Evolutionary conservation across 2,888 invertebrate genomes (phyloP).

Genomic region (Chalcis sispes): DNA sequence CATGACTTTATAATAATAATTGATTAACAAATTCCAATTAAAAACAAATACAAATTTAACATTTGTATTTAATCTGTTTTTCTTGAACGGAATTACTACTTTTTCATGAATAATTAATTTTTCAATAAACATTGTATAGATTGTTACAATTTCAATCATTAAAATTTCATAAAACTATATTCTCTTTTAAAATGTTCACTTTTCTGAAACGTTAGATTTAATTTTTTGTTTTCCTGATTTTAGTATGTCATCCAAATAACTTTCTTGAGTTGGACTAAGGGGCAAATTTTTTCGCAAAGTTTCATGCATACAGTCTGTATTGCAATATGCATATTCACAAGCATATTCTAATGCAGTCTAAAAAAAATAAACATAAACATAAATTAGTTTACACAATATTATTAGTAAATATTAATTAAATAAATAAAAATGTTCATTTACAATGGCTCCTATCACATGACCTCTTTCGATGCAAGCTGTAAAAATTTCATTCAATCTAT

Average conservation of each 20-base stretch:
- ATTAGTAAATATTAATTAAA: neutral
- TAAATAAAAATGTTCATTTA: constrained; percentile 57
- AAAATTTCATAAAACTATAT: no score
- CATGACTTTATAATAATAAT: constrained; percentile 64
- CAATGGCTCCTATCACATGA: constrained; percentile 78
- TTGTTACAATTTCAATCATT: no score
- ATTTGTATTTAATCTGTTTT: no score
- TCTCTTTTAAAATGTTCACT: no score
- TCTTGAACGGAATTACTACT: no score
- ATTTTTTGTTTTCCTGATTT: no score
- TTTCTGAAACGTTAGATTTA: no score
- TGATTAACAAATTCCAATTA: no score
- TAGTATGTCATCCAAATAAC: constrained; percentile 76
- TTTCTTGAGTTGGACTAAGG: constrained; percentile 77
- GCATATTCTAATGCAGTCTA: constrained; percentile 80
- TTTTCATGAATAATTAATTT: no score
- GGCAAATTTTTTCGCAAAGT: constrained; percentile 73
- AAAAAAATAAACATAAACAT: constrained; percentile 61
- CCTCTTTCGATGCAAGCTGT: constrained; percentile 78
- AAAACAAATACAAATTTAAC: no score
- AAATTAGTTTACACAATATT: neutral
- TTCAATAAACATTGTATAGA: no score
- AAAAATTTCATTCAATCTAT: constrained; percentile 78
- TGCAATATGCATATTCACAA: constrained; percentile 78
- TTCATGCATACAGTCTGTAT: constrained; percentile 75